These are phyloP conservation scores for Heliconius hortense DNA, from an alignment of 2,888 invertebrate species.

Conservation along the genomic window DNA sequence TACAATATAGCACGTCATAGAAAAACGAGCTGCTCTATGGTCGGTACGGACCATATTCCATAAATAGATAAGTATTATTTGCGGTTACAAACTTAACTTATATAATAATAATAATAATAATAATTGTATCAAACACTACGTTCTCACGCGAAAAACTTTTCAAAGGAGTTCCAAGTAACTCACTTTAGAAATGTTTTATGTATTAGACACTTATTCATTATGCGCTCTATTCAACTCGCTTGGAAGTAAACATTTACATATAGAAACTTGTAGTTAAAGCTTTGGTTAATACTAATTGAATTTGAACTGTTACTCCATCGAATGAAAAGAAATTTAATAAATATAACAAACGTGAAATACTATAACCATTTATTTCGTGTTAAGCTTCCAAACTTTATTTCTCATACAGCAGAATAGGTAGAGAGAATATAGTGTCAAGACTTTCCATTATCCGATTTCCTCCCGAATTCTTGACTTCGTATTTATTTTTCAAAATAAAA, in stretches of 20 bases:
- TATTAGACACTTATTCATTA: slow-evolving; percentile 13
- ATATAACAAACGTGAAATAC: not conserved
- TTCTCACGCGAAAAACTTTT: not conserved
- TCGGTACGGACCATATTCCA: slow-evolving; percentile 8
- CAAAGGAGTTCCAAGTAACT: slow-evolving; percentile 5
- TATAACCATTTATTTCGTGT: no score
- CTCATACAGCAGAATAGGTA: not conserved
- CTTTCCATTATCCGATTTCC: not conserved
- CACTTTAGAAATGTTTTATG: slow-evolving; percentile 8
- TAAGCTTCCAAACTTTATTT: not conserved
- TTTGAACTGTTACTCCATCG: not conserved
- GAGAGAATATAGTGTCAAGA: not conserved
- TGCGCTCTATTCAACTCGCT: slow-evolving; percentile 8
- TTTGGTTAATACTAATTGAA: slow-evolving; percentile 2
- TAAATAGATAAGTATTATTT: slow-evolving; percentile 28
- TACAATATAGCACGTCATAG: slow-evolving; percentile 2
- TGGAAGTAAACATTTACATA: slow-evolving; percentile 19
- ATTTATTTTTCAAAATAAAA: no score
- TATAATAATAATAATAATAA: slow-evolving; percentile 7
- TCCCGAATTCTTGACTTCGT: no score
- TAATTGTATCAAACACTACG: slow-evolving; percentile 16
- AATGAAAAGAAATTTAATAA: not conserved
- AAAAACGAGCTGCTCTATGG: not conserved
- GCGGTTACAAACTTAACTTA: slow-evolving; percentile 25
- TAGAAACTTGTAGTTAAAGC: slow-evolving; percentile 5